These are phyloP conservation scores for Micrastur ruficollis DNA, from an alignment of 2,797 vertebrate genomes.

Conservation along the genomic window DNA sequence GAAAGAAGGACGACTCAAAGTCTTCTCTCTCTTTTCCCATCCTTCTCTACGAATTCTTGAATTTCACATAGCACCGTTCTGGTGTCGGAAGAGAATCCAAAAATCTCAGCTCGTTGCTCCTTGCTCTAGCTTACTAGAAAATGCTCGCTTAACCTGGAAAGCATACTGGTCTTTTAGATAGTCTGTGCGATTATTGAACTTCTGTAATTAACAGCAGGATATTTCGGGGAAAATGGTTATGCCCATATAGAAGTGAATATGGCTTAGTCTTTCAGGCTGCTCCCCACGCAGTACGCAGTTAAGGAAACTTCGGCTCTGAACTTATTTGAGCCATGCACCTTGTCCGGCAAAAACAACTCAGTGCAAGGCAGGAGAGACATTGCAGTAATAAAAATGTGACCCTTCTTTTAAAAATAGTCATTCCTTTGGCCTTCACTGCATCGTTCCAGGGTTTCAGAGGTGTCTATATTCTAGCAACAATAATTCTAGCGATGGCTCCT, in stretches of 20 bases:
- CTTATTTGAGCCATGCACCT: neutral
- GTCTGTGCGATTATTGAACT: neutral
- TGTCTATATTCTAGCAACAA: neutral
- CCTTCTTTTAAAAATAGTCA: neutral
- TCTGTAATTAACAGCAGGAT: neutral
- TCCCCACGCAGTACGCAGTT: rapidly evolving
- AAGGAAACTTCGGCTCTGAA: neutral
- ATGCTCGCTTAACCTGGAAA: neutral
- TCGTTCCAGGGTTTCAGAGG: neutral
- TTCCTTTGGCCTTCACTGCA: neutral
- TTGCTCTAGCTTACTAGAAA: neutral
- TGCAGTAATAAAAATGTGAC: neutral
- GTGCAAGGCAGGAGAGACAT: neutral
- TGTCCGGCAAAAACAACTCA: neutral
- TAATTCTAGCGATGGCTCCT: neutral
- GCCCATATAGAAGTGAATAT: rapidly evolving
- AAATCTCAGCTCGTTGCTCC: neutral
- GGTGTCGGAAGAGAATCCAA: neutral
- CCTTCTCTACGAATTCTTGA: neutral
- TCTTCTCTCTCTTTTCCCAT: neutral
- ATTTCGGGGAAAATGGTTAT: neutral
- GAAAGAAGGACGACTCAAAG: neutral
- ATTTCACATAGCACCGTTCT: neutral
- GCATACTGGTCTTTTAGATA: neutral
- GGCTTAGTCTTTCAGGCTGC: neutral